Evolutionary conservation across 1,140 invertebrate genomes (phyloP).

Genomic region (Dolichoris vasculosae): DNA sequence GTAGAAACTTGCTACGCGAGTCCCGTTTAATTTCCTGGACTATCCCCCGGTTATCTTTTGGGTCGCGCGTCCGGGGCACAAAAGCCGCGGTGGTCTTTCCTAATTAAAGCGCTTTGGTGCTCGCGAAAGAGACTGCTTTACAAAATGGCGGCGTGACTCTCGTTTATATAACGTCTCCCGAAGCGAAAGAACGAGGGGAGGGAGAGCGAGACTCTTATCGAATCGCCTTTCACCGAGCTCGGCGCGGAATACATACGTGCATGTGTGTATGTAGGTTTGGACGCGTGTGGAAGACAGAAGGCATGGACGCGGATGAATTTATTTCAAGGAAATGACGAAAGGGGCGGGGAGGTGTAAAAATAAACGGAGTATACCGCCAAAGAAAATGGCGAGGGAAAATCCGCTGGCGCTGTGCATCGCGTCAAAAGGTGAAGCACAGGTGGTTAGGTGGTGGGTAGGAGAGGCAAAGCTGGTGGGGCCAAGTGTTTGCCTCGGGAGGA

Average conservation of each 20-base stretch:
- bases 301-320: constrained; percentile 39
- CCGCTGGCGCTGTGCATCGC: not conserved
- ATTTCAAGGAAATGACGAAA: constrained; percentile 5
- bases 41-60: constrained; percentile 16
- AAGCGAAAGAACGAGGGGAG: not conserved
- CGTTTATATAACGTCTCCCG: not conserved
- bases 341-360: constrained; percentile 14
- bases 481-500: constrained; percentile 42
- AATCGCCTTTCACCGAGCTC: constrained; percentile 5
- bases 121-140: not conserved
- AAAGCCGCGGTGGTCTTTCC: not conserved
- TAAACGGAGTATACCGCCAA: not conserved
- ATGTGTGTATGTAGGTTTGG: not conserved
- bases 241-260: not conserved
- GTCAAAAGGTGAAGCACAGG: constrained; percentile 38
- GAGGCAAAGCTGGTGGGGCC: not conserved
- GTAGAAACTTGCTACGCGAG: not conserved
- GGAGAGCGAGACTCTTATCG: not conserved
- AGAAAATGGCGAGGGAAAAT: constrained; percentile 27
- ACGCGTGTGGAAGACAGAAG: not conserved
- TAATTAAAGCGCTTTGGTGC: constrained; percentile 34
- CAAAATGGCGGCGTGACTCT: constrained; percentile 30
- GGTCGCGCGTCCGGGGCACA: not conserved
- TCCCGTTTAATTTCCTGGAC: constrained; percentile 36
- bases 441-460: not conserved